Evolutionary conservation across 2,797 vertebrate species (phyloP).

Genomic region (Falco columbarius): DNA sequence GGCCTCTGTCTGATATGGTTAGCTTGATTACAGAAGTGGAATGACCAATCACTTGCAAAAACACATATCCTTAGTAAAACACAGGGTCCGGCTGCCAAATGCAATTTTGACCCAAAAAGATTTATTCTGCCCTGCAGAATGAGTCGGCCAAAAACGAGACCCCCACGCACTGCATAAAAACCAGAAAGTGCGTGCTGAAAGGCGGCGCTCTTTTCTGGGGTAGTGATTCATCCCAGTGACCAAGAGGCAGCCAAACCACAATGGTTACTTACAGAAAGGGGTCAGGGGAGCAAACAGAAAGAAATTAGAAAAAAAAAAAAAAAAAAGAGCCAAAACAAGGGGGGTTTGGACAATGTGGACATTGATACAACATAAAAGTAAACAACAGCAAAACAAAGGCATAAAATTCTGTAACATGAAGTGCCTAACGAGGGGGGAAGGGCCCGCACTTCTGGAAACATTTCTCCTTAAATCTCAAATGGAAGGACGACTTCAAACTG

Average conservation of each 20-base stretch:
- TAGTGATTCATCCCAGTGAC: slow-evolving; percentile 28
- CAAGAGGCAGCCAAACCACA: slow-evolving; percentile 50
- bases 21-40: neutral
- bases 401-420: neutral
- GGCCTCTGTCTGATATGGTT: neutral
- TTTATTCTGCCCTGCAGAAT: neutral
- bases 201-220: neutral
- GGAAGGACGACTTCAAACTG: neutral
- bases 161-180: neutral
- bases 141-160: neutral
- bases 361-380: neutral
- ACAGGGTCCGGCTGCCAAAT: neutral
- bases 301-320: neutral
- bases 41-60: neutral
- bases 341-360: neutral
- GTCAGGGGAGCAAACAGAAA: slow-evolving; percentile 32
- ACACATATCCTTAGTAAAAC: neutral
- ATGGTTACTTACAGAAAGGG: slow-evolving; percentile 23
- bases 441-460: neutral
- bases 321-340: neutral
- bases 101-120: neutral
- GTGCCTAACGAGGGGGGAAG: neutral
- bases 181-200: neutral
- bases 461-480: neutral
- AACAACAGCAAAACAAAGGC: slow-evolving; percentile 1